Evolutionary conservation across 2,888 invertebrate species (phyloP), one percentile per base, ranked within the genome.

Genomic region (Fragum whitleyi): DNA sequence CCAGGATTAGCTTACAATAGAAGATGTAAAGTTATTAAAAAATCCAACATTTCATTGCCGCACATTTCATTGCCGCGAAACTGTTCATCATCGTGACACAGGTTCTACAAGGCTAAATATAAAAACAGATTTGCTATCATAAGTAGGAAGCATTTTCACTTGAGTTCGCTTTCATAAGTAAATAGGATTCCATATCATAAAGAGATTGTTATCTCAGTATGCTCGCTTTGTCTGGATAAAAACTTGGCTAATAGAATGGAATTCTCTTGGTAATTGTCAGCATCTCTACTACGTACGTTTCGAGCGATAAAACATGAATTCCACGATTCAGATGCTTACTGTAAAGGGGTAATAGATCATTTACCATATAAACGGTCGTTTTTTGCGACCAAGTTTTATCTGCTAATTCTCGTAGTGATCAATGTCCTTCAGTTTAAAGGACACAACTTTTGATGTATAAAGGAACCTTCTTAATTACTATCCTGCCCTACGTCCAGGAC

Each of bases 131-230:
- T 57, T 57, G 57, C 57, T 57, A 57, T 57, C 57, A 57, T 26
- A 57, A 21, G 21, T 11, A 26, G 57, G 21, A 26, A 57, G 57
- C 23, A 26, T 57, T 57, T 57, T 57, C 57, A 57, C 57, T 57
- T n/a, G 57, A 26, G 26, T 57, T 26, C 3, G 26, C 26, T 57
- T 57, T 57, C 57, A 57, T 57, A 57, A 57, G 57, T 57, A 57
- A 57, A 57, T 57, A 23, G 6, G 57, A 57, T 57, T 57, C 21
- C 57, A 57, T 57, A 26, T 26, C 57, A 57, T 57, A 57, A 57
- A 57, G 57, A 57, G 57, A 57, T 57, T 26, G 57, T 14, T 57
- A 57, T 57, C 57, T 57, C 57, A 26, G 21, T 26, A 57, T 57
- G 57, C 26, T 26, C 19, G 21, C 57, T 57, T 57, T 57, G 57